A percentile compares a stretch with the other conserved stretches of the same genome.
These are phyloP conservation scores for Gryon sp. DNA, from an alignment of 1,140 invertebrate genomes.

Conservation along the genomic window DNA sequence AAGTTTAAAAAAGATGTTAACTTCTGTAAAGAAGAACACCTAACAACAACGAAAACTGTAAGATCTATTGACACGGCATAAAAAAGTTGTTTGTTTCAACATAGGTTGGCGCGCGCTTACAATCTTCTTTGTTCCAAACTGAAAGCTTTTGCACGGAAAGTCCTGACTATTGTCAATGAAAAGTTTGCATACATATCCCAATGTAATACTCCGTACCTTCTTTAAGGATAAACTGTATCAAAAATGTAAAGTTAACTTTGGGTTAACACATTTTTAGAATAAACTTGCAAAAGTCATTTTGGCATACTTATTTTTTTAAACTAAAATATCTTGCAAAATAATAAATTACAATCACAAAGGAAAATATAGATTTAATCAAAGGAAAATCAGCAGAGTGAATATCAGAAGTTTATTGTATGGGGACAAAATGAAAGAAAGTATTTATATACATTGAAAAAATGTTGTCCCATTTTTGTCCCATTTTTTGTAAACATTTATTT, in stretches of 20 bases:
- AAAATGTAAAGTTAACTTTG: conserved; percentile 65
- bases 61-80: conserved; percentile 21
- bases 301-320: too few species aligned
- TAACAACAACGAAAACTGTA: conserved; percentile 4
- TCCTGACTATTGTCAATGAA: conserved; percentile 44
- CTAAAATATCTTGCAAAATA: too few species aligned
- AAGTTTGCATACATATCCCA: conserved; percentile 49
- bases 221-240: conserved; percentile 65
- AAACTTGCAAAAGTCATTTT: too few species aligned
- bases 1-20: conserved; percentile 4
- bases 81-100: conserved; percentile 25
- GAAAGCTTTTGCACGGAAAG: conserved; percentile 46
- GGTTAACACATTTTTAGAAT: too few species aligned
- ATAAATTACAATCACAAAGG: too few species aligned
- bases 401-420: too few species aligned
- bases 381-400: too few species aligned
- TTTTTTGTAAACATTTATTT: too few species aligned
- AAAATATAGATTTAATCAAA: too few species aligned
- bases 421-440: too few species aligned
- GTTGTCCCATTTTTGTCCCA: too few species aligned
- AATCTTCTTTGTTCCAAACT: conserved; percentile 41
- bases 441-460: too few species aligned
- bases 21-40: conserved; percentile 1
- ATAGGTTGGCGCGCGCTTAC: conserved; percentile 25
- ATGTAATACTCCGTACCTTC: conserved; percentile 30